Evolutionary conservation across 2,797 vertebrate genomes (phyloP).

Genomic region (Ceryle rudis): DNA sequence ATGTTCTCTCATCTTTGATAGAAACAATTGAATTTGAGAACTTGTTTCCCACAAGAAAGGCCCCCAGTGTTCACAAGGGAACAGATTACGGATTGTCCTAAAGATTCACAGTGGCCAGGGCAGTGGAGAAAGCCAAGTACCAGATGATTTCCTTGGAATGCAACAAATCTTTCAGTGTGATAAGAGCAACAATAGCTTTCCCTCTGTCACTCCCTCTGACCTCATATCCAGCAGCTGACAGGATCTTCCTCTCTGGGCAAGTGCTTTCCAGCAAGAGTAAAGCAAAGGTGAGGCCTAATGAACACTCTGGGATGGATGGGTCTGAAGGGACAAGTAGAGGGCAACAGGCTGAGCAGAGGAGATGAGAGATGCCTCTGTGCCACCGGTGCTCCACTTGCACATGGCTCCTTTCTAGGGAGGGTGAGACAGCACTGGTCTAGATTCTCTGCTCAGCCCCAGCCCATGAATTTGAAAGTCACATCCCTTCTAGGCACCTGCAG

Average conservation of each 20-base stretch:
- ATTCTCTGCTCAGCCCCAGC: not conserved
- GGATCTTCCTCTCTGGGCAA: slow-evolving; percentile 1
- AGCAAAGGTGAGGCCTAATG: not conserved
- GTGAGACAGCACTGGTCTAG: not conserved
- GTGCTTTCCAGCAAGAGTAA: not conserved
- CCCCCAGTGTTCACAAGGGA: slow-evolving; percentile 57
- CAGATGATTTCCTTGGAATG: slow-evolving; percentile 62
- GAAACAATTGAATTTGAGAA: slow-evolving; percentile 57
- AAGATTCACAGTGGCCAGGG: slow-evolving; percentile 24
- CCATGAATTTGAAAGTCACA: not conserved
- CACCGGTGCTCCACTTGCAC: not conserved
- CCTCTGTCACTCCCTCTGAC: not conserved
- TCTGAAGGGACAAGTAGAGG: not conserved
- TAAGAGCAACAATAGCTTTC: slow-evolving; percentile 58
- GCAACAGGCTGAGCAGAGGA: not conserved
- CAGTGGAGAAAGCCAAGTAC: slow-evolving; percentile 26
- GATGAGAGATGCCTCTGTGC: accelerated
- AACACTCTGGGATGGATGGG: not conserved
- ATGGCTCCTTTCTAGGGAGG: not conserved
- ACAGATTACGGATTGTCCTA: slow-evolving; percentile 67
- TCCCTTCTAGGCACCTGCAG: not conserved
- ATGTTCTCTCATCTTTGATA: slow-evolving; percentile 67
- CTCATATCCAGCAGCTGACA: not conserved
- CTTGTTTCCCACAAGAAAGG: slow-evolving; percentile 69
- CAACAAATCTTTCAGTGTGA: slow-evolving; percentile 19